Percentiles rank a stretch among this genome's conserved stretches.
These are phyloP conservation scores for Gortyna flavago DNA, from an alignment of 2,888 invertebrate genomes.

Conservation along the genomic window DNA sequence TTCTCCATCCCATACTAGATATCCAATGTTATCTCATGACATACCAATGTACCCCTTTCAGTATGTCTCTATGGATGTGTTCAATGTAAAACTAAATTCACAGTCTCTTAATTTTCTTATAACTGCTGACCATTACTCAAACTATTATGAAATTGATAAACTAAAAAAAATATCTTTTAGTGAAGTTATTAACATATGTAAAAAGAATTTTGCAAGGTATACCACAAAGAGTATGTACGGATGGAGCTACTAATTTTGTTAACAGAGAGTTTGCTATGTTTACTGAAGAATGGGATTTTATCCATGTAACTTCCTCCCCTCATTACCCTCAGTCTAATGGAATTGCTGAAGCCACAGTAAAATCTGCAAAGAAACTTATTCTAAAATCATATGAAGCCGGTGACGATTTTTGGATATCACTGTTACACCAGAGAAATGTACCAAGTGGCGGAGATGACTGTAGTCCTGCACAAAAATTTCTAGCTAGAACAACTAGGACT, in stretches of 20 bases:
- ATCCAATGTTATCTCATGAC: too few species aligned
- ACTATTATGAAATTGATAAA: too few species aligned
- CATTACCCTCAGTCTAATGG: neutral
- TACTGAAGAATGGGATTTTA: neutral
- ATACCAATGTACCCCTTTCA: too few species aligned
- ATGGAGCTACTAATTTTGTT: too few species aligned
- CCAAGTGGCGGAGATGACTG: too few species aligned
- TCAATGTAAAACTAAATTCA: neutral
- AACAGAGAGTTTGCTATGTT: neutral
- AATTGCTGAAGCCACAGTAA: neutral
- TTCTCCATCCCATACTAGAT: too few species aligned
- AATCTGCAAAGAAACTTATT: constrained; percentile 1
- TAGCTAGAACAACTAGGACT: neutral
- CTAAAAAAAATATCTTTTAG: too few species aligned
- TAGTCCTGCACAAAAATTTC: too few species aligned
- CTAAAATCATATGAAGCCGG: neutral
- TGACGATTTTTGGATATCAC: neutral
- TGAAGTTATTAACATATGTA: too few species aligned
- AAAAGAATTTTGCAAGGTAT: neutral
- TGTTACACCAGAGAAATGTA: neutral
- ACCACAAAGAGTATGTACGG: too few species aligned
- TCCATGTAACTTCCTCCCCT: too few species aligned
- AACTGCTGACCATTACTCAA: neutral
- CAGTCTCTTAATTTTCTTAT: neutral
- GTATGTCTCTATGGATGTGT: neutral